These are phyloP conservation scores for Atopsyche davidsoni DNA, from an alignment of 1,140 invertebrate species.

Conservation along the genomic window DNA sequence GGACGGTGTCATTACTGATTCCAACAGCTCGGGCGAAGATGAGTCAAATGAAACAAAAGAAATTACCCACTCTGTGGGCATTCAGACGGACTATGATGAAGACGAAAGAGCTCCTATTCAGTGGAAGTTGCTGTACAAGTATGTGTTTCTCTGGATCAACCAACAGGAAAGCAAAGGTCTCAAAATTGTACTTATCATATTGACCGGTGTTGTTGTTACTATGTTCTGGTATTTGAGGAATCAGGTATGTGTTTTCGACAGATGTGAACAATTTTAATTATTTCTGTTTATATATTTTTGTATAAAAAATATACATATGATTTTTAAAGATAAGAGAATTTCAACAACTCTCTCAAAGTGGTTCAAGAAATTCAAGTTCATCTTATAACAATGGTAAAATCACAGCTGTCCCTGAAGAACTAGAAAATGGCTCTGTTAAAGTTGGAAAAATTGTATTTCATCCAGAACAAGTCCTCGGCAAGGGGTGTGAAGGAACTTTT, in stretches of 20 bases:
- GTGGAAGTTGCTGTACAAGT: conserved; percentile 39
- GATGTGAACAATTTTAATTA: neutral
- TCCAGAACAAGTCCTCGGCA: conserved; percentile 81
- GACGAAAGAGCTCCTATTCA: conserved; percentile 6
- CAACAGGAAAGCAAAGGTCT: conserved; percentile 63
- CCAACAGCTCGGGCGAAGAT: conserved; percentile 1
- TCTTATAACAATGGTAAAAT: conserved; percentile 37
- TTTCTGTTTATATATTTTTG: neutral
- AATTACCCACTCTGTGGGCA: conserved; percentile 27
- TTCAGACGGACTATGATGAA: conserved; percentile 39
- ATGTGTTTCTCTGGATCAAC: conserved; percentile 53
- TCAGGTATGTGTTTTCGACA: conserved; percentile 39
- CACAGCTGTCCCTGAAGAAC: conserved; percentile 52
- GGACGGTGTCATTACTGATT: no score
- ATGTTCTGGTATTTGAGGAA: conserved; percentile 67
- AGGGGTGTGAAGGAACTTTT: conserved; percentile 97
- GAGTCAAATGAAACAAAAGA: conserved; percentile 12
- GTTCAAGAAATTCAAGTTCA: conserved; percentile 41
- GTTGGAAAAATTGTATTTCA: conserved; percentile 91
- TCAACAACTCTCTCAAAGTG: conserved; percentile 61
- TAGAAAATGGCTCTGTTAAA: conserved; percentile 67
- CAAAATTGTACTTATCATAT: conserved; percentile 59
- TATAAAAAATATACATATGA: neutral
- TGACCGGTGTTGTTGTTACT: conserved; percentile 57
- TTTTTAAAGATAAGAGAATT: conserved; percentile 53